Percentiles rank a stretch among this genome's conserved stretches.
Evolutionary conservation across 2,888 invertebrate genomes (phyloP).

Genomic region (Eucriotettix oculatus): DNA sequence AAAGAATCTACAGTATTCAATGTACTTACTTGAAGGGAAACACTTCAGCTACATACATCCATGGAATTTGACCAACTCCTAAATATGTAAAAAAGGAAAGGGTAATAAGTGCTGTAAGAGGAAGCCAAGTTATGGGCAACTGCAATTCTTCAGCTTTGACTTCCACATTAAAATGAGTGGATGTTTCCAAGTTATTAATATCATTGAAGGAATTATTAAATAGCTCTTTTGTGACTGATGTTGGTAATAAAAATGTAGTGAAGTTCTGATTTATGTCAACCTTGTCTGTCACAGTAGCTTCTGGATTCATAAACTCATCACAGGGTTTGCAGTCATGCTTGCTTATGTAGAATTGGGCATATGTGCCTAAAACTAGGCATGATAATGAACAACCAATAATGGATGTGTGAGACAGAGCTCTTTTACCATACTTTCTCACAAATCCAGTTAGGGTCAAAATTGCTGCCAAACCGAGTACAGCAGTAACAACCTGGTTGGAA

Average conservation of each 20-base stretch:
- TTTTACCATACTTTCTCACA: slow-evolving; percentile 30
- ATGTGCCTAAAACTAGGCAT: slow-evolving; percentile 28
- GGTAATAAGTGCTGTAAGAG: slow-evolving; percentile 27
- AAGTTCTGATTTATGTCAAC: background rate
- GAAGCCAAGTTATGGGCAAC: slow-evolving; percentile 14
- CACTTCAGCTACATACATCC: slow-evolving; percentile 38
- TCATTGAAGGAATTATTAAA: background rate
- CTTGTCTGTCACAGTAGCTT: too few species aligned
- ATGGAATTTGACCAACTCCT: slow-evolving; percentile 30
- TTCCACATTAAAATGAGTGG: background rate
- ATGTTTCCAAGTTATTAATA: background rate
- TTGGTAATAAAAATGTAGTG: background rate
- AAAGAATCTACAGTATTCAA: too few species aligned
- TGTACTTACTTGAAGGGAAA: slow-evolving; percentile 13
- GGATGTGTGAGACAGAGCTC: slow-evolving; percentile 29
- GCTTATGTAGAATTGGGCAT: slow-evolving; percentile 20
- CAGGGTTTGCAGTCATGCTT: background rate
- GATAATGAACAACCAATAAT: slow-evolving; percentile 28
- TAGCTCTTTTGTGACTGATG: background rate
- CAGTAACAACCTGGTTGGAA: slow-evolving; percentile 28
- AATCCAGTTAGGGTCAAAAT: slow-evolving; percentile 26
- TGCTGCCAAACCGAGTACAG: slow-evolving; percentile 28
- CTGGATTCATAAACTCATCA: background rate
- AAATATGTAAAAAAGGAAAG: slow-evolving; percentile 27
- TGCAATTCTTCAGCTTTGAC: background rate